A percentile compares a stretch with the other conserved stretches of the same genome.
Evolutionary conservation across 2,888 invertebrate species (phyloP).

Genomic region (Oscheius myriophilus): DNA sequence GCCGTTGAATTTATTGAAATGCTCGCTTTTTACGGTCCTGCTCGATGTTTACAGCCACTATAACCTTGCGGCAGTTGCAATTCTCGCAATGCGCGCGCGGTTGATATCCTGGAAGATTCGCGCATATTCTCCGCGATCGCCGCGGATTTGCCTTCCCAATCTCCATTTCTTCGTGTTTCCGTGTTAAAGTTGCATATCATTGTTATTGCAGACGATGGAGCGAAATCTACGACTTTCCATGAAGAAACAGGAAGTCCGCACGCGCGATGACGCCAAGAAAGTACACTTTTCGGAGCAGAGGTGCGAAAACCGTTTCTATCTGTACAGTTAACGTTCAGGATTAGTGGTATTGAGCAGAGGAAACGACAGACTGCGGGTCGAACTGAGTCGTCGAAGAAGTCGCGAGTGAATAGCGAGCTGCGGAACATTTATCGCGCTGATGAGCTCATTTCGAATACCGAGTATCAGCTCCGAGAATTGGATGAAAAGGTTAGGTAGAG

Average conservation of each 20-base stretch:
- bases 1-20: too few relatives aligned
- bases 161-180: neutral
- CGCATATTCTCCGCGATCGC: neutral
- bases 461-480: neutral
- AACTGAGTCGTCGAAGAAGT: neutral
- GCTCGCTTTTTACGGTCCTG: too few relatives aligned
- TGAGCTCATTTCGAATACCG: neutral
- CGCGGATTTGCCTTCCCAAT: neutral
- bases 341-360: conserved; percentile 1
- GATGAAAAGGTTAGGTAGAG: conserved; percentile 7
- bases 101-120: neutral
- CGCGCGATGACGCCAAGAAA: too few relatives aligned
- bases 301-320: too few relatives aligned
- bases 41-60: too few relatives aligned
- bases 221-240: neutral
- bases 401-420: neutral
- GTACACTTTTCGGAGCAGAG: too few relatives aligned
- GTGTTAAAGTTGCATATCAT: too few relatives aligned
- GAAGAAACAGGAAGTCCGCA: neutral
- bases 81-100: neutral
- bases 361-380: neutral
- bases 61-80: neutral
- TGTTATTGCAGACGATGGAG: too few relatives aligned
- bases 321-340: too few relatives aligned
- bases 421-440: neutral